A percentile compares a stretch with the other conserved stretches of the same genome.
Conservation (phyloP, 2,113 vertebrate species). For the Petaurus breviceps region DNA sequence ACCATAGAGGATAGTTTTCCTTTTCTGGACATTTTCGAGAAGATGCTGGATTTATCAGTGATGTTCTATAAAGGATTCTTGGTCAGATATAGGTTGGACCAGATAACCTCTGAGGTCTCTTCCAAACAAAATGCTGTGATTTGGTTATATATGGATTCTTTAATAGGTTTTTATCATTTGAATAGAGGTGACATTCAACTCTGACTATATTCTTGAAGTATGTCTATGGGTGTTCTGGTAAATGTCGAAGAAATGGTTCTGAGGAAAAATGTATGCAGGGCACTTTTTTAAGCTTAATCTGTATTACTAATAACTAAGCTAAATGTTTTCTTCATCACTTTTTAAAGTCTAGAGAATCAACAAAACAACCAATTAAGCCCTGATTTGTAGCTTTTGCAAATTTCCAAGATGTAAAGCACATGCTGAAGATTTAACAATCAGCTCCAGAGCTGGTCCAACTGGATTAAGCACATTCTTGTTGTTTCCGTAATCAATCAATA, state of each 20-base stretch:
- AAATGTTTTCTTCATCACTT: not conserved
- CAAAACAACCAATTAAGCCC: not conserved
- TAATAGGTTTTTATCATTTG: not conserved
- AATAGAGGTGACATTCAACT: constrained; percentile 37
- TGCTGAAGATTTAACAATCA: not conserved
- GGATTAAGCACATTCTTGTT: not conserved
- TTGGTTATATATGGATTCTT: not conserved
- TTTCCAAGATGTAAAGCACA: not conserved
- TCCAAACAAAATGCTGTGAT: not conserved
- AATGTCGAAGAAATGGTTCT: not conserved
- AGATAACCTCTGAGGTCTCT: not conserved
- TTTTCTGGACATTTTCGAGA: not conserved
- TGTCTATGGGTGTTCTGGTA: not conserved
- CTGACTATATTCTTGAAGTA: not conserved
- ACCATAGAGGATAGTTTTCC: too few species aligned
- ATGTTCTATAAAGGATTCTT: not conserved
- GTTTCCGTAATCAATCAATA: not conserved
- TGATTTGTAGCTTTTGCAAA: not conserved
- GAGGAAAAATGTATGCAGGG: not conserved
- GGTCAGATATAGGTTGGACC: not conserved
- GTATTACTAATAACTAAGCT: too few species aligned
- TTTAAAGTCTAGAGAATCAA: not conserved
- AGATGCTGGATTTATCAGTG: not conserved
- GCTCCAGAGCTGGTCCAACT: not conserved
- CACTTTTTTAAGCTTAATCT: not conserved